Base-by-base conservation (phyloP, 2,113 vertebrate species). In the Nyctereutes procyonoides region DNA sequence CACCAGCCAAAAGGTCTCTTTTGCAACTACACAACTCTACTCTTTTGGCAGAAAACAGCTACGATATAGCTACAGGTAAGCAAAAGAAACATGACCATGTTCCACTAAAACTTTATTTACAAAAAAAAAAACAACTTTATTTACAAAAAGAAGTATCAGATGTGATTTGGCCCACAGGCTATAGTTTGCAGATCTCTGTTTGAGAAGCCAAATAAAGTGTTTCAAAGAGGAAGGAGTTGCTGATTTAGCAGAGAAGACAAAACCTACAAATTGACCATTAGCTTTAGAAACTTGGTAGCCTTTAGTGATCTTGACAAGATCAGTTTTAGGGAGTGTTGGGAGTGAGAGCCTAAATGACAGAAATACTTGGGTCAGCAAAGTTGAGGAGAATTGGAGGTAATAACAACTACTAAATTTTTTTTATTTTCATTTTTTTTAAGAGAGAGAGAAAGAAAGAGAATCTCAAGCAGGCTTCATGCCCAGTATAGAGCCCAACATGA, bases 221-320 rank as follows among this genome's bases (percentile, higher is more conserved):
- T 95, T 88, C 62, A 79, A 88, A 38, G 35, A 92, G 43, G 38
- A 86, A 83, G n/a, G 17, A 26, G 1, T 88, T 87, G 24, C 67
- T 82, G 63, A 92, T 73, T 80, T 89, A 32, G 83, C 38, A 65
- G 56, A 82, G 77, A 81, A 81, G 35, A 87, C 76, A 71, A 94
- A 30, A 77, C 38, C 32, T 51, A 84, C 35, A 11, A 79, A 90
- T 38, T 93, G 58, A 88, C 63, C 26, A 35, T 67, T 87, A 82
- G 32, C 83, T 93, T 94, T 89, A 73, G 35, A 51, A 86, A 74
- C n/a, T 53, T n/a, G 24, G 16, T 87, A 77, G 69, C 7, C 20
- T 82, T 93, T 67, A 88, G 30, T 94, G 16, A 88, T 32, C 19
- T 90, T 88, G 62, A 89, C 6, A 93, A 24, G 53, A 92, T 7